Percentiles rank a stretch among this genome's conserved stretches.
These are phyloP conservation scores for Pterois miles DNA, from an alignment of 2,797 vertebrate species.

Conservation along the genomic window DNA sequence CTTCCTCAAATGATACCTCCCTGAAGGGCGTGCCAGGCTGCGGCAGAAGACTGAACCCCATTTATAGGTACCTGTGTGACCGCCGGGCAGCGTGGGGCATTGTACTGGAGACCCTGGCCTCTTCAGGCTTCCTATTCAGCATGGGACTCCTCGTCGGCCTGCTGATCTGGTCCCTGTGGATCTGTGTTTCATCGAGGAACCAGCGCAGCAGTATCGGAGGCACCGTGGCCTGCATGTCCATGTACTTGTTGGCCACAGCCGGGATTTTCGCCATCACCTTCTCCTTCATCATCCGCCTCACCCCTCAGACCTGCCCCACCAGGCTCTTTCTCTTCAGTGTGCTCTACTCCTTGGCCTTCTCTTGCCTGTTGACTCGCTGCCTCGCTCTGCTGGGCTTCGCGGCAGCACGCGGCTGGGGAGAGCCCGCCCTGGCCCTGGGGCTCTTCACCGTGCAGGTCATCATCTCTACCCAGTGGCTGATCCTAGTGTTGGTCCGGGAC, in stretches of 20 bases:
- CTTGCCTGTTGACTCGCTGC: slow-evolving; percentile 88
- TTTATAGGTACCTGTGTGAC: slow-evolving; percentile 88
- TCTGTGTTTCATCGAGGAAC: slow-evolving; percentile 61
- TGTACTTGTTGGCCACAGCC: slow-evolving; percentile 87
- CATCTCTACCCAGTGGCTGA: slow-evolving; percentile 86
- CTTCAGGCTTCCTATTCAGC: slow-evolving; percentile 89
- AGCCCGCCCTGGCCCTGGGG: slow-evolving; percentile 71
- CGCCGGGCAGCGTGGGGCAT: slow-evolving; percentile 86
- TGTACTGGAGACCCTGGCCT: slow-evolving; percentile 83
- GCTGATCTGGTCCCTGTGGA: slow-evolving; percentile 75
- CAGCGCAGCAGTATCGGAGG: slow-evolving; percentile 68
- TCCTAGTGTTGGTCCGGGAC: slow-evolving; percentile 80
- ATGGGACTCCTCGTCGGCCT: slow-evolving; percentile 78
- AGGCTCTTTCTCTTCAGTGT: slow-evolving; percentile 92
- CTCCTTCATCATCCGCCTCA: slow-evolving; percentile 87
- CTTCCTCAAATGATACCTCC: slow-evolving; percentile 14
- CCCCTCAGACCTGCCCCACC: slow-evolving; percentile 84
- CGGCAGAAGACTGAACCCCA: slow-evolving; percentile 35
- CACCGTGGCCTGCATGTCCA: slow-evolving; percentile 78
- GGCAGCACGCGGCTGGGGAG: slow-evolving; percentile 77
- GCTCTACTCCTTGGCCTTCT: slow-evolving; percentile 90
- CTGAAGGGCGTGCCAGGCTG: slow-evolving; percentile 64
- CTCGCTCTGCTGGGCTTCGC: slow-evolving; percentile 84
- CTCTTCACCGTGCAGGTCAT: slow-evolving; percentile 89
- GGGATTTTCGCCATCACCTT: slow-evolving; percentile 91